phyloP scores from a whole-genome alignment of 1,140 invertebrate species.

The Stegodyphus mimosarum region DNA sequence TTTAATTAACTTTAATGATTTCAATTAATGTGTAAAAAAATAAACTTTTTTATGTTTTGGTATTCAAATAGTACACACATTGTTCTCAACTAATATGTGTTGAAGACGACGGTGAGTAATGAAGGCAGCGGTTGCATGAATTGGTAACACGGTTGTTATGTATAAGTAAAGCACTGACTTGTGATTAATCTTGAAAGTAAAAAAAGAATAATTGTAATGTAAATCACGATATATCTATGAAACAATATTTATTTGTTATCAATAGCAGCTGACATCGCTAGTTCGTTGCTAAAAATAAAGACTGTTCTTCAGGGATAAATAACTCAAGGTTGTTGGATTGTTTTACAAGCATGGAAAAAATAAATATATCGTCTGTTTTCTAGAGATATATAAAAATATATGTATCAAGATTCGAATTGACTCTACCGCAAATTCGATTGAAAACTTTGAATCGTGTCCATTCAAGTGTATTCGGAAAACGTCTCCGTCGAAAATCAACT shows the following conservation, averaged over 20 bases:
- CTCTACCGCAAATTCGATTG: conserved; percentile 31
- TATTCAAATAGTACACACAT: too few species aligned
- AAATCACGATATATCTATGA: conserved; percentile 22
- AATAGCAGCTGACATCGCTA: conserved; percentile 21
- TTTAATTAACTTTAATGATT: too few species aligned
- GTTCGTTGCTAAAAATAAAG: not conserved
- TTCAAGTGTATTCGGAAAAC: conserved; percentile 16
- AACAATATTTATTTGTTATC: conserved; percentile 38
- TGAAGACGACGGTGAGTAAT: too few species aligned
- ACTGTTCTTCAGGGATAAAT: not conserved
- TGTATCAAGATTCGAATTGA: conserved; percentile 3
- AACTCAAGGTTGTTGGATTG: not conserved
- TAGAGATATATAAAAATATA: conserved; percentile 6
- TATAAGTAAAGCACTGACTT: too few species aligned
- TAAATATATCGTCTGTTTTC: not conserved
- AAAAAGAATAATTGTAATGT: not conserved
- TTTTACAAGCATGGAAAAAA: not conserved
- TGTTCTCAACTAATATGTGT: too few species aligned
- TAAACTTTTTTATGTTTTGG: too few species aligned
- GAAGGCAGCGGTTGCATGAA: too few species aligned
- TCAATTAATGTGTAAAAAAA: too few species aligned
- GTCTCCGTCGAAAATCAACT: conserved; percentile 17
- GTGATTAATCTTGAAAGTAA: too few species aligned
- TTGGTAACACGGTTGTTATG: too few species aligned
- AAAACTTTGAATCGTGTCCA: conserved; percentile 47